phyloP scores from a whole-genome alignment of 2,888 invertebrate genomes.

The Agrotis segetum region DNA sequence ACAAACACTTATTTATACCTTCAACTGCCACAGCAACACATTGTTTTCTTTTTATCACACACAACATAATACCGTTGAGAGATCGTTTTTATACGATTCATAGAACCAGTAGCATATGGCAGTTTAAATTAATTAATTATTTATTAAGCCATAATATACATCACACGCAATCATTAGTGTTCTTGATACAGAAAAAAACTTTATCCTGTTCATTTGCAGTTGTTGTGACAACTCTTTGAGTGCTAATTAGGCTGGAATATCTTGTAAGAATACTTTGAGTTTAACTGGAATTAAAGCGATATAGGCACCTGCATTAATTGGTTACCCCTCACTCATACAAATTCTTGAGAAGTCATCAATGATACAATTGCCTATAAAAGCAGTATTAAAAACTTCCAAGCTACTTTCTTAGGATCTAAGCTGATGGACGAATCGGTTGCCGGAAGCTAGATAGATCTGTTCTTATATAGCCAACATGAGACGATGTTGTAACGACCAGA shows the following conservation, averaged over 20 bases:
- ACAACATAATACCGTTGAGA: conserved; percentile 28
- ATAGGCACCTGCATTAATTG: neutral
- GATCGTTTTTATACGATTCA: conserved; percentile 54
- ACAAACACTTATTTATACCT: neutral
- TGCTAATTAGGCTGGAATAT: conserved; percentile 32
- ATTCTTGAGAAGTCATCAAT: neutral
- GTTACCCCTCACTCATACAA: neutral
- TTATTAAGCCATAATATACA: conserved; percentile 56
- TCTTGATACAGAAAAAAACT: conserved; percentile 16
- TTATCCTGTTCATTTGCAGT: conserved; percentile 12
- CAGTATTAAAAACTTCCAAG: too few species aligned
- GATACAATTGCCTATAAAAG: too few species aligned
- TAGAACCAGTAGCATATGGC: conserved; percentile 47
- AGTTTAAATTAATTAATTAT: conserved; percentile 54
- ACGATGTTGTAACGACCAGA: too few species aligned
- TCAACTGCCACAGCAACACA: conserved; percentile 21
- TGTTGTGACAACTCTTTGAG: conserved; percentile 32
- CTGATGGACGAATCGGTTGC: neutral
- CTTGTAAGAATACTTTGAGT: conserved; percentile 12
- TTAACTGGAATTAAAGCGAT: conserved; percentile 2
- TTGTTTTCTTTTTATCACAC: conserved; percentile 57
- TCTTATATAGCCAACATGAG: too few species aligned
- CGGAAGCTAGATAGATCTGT: neutral
- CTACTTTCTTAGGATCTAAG: too few species aligned
- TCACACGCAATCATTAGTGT: conserved; percentile 50